Evolutionary conservation across 2,113 vertebrate species (phyloP), one percentile per base, ranked within the genome.

Genomic region (Elgaria multicarinata): DNA sequence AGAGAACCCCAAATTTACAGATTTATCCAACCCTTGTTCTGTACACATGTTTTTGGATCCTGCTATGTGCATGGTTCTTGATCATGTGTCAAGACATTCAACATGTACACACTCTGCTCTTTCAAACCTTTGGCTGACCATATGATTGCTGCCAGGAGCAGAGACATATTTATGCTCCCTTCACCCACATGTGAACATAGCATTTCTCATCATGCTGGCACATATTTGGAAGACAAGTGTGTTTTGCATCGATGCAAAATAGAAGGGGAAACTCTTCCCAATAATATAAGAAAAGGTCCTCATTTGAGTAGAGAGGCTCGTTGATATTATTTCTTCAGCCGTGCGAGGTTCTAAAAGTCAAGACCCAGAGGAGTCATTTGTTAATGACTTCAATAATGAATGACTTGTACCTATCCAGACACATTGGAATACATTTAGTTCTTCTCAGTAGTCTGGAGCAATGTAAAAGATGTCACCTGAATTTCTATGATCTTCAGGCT

Each of bases 391-490:
- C 26, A 28, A 89, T 89, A 89, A 89, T 83, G 83, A 55, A 76
- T 83, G 58, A 83, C 71, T 77, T 83, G 46, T 90, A n/a, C 46
- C 79, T n/a, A 76, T 90, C 22, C 58, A 87, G 77, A 66, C 64
- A 67, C 86, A 87, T 22, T 18, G n/a, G 39, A 36, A 53, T 76
- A 75, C 44, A 74, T 82, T 90, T 69, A 76, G 24, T 33, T 58
- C 46, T 84, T 89, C 72, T 89, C 81, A 83, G 44, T 24, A 77
- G 88, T 89, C 88, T 84, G 33, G 22, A 76, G 44, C 42, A 77
- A 58, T 42, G 18, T 42, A 81, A 81, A 83, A 76, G 50, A 76
- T 42, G 18, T 39, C 20, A 42, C 31, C 36, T 78, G 62, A 77
- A 85, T 85, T 14, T 78, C 74, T 84, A 66, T 77, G 72, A 88